Evolutionary conservation across 2,113 vertebrate genomes (phyloP).

Genomic region (Neotragus pygmaeus): DNA sequence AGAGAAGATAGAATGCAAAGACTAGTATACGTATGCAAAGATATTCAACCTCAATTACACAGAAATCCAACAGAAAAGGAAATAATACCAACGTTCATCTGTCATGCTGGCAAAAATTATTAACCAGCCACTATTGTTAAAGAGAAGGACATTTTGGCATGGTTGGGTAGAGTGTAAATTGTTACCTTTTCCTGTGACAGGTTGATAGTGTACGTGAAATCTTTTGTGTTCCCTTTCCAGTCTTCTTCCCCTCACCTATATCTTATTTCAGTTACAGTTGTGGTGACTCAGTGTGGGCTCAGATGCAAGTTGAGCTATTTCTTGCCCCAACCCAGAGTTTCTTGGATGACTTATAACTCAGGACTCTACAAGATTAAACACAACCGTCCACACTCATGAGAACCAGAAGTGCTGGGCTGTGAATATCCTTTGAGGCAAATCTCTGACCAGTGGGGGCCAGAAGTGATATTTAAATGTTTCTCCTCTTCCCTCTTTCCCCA

Average conservation of each 20-base stretch:
- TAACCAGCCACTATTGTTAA: neutral
- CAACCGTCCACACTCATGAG: neutral
- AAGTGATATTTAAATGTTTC: neutral
- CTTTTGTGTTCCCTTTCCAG: neutral
- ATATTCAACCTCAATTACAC: neutral
- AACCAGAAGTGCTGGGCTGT: neutral
- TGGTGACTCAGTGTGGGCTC: neutral
- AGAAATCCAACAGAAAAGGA: neutral
- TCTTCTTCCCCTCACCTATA: neutral
- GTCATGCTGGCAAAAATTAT: neutral
- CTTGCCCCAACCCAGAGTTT: neutral
- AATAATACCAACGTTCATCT: neutral
- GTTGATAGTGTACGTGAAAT: neutral
- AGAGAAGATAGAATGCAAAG: neutral
- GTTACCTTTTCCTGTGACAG: neutral
- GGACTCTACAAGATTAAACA: neutral
- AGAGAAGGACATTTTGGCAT: slow-evolving; percentile 41
- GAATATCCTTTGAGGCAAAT: neutral
- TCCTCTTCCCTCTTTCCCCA: neutral
- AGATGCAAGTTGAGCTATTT: neutral
- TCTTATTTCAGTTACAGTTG: neutral
- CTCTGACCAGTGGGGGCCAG: neutral
- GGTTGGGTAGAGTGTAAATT: slow-evolving; percentile 46
- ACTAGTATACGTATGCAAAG: neutral
- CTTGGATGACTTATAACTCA: neutral